Evolutionary conservation across 2,113 vertebrate species (phyloP).

Genomic region (Notarius lentiginosus): DNA sequence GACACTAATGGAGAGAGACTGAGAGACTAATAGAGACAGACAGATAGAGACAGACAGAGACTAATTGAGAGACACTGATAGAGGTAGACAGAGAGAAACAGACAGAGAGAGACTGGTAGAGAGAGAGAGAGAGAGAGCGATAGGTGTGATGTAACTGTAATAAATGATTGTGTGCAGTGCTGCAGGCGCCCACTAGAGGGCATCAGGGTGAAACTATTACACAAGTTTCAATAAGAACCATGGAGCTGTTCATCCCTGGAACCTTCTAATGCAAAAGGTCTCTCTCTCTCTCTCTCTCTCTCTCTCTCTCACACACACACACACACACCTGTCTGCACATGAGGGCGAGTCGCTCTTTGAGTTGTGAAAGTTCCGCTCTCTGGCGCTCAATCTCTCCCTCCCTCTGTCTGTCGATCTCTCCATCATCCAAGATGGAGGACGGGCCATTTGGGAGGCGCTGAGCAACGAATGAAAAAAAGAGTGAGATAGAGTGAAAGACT

Average conservation of each 20-base stretch:
- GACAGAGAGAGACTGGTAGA: neutral
- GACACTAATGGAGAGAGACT: neutral
- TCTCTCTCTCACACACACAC: neutral
- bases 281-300: neutral
- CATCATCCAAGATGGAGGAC: conserved; percentile 70
- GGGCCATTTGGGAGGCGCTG: conserved; percentile 85
- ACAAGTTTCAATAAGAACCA: conserved; percentile 44
- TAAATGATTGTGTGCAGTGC: conserved; percentile 15
- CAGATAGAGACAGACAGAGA: neutral
- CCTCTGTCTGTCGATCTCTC: conserved; percentile 70
- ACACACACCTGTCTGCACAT: conserved; percentile 82
- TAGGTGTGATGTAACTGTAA: neutral
- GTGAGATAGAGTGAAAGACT: neutral
- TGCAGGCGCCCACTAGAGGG: conserved; percentile 46
- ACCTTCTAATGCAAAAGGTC: neutral
- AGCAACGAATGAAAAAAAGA: neutral
- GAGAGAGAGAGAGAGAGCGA: neutral
- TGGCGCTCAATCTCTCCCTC: conserved; percentile 85
- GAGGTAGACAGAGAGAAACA: neutral
- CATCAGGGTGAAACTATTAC: conserved; percentile 9
- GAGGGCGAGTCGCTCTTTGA: conserved; percentile 85
- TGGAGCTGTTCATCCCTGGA: neutral
- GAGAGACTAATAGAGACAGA: neutral
- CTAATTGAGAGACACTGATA: neutral
- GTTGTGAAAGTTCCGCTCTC: conserved; percentile 82